A percentile compares a stretch with the other conserved stretches of the same genome.
These are phyloP conservation scores for Torymus auratus DNA, from an alignment of 2,888 invertebrate species.

Conservation along the genomic window DNA sequence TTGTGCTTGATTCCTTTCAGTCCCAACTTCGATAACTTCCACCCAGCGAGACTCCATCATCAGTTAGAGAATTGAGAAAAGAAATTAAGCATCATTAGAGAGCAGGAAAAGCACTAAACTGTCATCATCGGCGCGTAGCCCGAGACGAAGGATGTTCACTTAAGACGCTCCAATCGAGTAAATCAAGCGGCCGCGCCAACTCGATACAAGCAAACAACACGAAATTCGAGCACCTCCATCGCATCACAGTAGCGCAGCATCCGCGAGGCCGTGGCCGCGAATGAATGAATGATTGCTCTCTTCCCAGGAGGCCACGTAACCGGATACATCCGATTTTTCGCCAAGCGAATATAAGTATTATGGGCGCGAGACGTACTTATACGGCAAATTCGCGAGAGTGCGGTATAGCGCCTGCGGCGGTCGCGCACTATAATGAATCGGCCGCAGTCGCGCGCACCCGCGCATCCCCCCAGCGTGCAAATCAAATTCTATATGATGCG, in stretches of 20 bases:
- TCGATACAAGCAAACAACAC: slow-evolving; percentile 19
- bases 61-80: not conserved
- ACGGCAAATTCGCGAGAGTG: not conserved
- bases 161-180: slow-evolving; percentile 36
- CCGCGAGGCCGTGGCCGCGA: not conserved
- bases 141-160: slow-evolving; percentile 51
- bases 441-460: slow-evolving; percentile 39
- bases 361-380: not conserved
- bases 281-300: not conserved
- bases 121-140: slow-evolving; percentile 13
- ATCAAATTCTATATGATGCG: slow-evolving; percentile 47
- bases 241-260: not conserved
- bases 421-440: slow-evolving; percentile 37
- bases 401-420: not conserved
- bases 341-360: not conserved
- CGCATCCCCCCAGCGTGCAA: slow-evolving; percentile 32
- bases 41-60: not conserved
- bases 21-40: not conserved
- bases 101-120: slow-evolving; percentile 18
- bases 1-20: too few relatives aligned
- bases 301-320: slow-evolving; percentile 30
- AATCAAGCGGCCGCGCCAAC: slow-evolving; percentile 32
- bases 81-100: slow-evolving; percentile 39
- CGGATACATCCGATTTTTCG: slow-evolving; percentile 38
- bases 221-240: slow-evolving; percentile 39